These are phyloP conservation scores for Drosophila borealis DNA, from an alignment of 2,888 invertebrate species.

Conservation along the genomic window DNA sequence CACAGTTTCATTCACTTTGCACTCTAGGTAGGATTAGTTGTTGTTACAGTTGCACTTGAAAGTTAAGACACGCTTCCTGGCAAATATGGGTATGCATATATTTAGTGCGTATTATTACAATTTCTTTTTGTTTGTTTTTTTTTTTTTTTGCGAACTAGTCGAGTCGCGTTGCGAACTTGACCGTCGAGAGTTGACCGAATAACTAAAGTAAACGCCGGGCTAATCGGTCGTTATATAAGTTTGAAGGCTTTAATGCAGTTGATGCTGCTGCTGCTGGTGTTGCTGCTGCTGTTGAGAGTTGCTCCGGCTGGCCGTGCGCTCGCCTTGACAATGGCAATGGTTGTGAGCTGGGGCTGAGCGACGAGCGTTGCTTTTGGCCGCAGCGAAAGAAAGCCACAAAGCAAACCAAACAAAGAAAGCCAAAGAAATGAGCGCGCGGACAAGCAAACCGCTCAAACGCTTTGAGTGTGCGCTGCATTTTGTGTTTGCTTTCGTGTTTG, in stretches of 20 bases:
- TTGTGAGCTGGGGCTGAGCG: slow-evolving; percentile 71
- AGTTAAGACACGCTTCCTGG: slow-evolving; percentile 64
- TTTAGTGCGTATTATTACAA: slow-evolving; percentile 19
- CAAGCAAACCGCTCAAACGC: slow-evolving; percentile 62
- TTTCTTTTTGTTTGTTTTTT: not conserved
- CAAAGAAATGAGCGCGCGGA: slow-evolving; percentile 64
- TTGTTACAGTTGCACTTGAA: slow-evolving; percentile 44
- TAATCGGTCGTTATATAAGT: slow-evolving; percentile 85
- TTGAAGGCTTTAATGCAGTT: slow-evolving; percentile 81
- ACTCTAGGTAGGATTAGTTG: slow-evolving; percentile 49
- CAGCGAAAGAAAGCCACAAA: slow-evolving; percentile 72
- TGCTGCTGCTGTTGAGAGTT: slow-evolving; percentile 44
- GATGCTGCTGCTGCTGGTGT: slow-evolving; percentile 43
- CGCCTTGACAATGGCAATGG: slow-evolving; percentile 83
- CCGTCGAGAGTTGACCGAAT: slow-evolving; percentile 85
- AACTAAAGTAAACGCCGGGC: slow-evolving; percentile 84
- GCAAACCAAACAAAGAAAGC: slow-evolving; percentile 76
- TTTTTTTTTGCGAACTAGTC: slow-evolving; percentile 39
- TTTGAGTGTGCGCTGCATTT: slow-evolving; percentile 43
- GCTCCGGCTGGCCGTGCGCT: slow-evolving; percentile 78
- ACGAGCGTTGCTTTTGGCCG: slow-evolving; percentile 61
- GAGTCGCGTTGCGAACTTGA: slow-evolving; percentile 83
- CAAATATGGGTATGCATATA: slow-evolving; percentile 19
- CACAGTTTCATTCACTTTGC: slow-evolving; percentile 51
- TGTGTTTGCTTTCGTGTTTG: slow-evolving; percentile 44